Conservation (phyloP, 2,113 vertebrate species). For the Pseudopipra pipra region DNA sequence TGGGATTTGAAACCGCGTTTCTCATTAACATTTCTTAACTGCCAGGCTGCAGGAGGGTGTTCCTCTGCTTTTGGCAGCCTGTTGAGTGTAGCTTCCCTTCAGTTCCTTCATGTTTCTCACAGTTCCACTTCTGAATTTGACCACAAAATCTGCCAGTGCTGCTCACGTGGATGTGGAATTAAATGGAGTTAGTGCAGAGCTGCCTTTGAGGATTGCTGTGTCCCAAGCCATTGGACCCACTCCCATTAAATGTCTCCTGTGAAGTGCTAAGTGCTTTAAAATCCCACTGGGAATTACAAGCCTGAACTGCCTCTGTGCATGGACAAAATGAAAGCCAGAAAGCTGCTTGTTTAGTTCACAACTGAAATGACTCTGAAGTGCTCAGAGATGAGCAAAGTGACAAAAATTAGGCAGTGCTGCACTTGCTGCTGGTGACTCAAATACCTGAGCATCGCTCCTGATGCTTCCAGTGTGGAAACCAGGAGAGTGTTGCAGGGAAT, state of each 20-base stretch:
- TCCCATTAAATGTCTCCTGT: neutral
- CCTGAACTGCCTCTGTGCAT: neutral
- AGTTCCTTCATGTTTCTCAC: neutral
- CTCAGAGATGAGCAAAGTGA: neutral
- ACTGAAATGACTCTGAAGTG: neutral
- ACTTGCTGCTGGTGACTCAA: neutral
- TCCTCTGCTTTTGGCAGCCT: neutral
- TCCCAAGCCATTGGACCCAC: neutral
- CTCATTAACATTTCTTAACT: neutral
- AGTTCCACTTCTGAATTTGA: neutral
- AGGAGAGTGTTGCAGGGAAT: neutral
- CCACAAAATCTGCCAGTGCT: neutral
- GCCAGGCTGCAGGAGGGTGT: neutral
- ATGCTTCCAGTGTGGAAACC: neutral
- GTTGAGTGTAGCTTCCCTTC: neutral
- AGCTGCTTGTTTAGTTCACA: neutral
- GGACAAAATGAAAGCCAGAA: neutral
- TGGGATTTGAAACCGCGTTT: neutral
- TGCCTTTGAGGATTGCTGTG: neutral
- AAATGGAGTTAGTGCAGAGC: neutral
- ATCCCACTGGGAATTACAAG: neutral
- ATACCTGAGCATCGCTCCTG: neutral
- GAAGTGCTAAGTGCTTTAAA: slow-evolving; percentile 4
- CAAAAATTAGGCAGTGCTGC: neutral
- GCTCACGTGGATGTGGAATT: neutral